Evolutionary conservation across 2,888 invertebrate species (phyloP), one percentile per base, ranked within the genome.

Genomic region (Clivina fossor): DNA sequence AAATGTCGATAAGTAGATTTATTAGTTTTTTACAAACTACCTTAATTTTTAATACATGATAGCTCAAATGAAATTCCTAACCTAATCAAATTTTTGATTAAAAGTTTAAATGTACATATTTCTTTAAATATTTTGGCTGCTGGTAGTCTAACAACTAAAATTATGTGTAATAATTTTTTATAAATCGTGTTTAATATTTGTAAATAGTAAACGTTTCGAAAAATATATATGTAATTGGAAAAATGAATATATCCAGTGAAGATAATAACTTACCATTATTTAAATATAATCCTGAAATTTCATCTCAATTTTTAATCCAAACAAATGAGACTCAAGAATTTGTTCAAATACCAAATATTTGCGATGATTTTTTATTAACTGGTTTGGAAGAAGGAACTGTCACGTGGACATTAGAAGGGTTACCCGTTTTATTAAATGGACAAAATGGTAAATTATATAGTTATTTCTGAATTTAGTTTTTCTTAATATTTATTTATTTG

Each of bases 401-500:
- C 33, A 67, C 68, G 24, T 73, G 72, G 72, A 65, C 68, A 19
- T 59, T 65, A 19, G 69, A 66, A 47, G 67, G 66, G 5, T 65
- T 69, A 49, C 70, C 71, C 16, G 64, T 71, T 33, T 60, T 70
- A 32, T 62, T 71, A 53, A 69, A 68, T 56, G 66, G 54, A 67
- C 47, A 47, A 22, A 47, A 33, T 47, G 47, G 47, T 47, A 35
- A 13, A 33, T 65, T 66, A 54, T 65, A 66, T 66, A 62, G 55
- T 35, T 55, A 20, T 24, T 35, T 11, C n/a, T 20, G 20, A n/a
- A 18, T 28, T 38, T 43, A 7, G 18, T 41, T n/a, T 9, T 18
- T 26, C 1, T 26, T 8, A 49, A 37, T 26, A 49, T 46, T 20
- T 56, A 28, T 43, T 19, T 35, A 55, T 53, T n/a, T 15, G 24